These are phyloP conservation scores for Aldrovandia affinis DNA, from an alignment of 2,797 vertebrate species.

Conservation along the genomic window DNA sequence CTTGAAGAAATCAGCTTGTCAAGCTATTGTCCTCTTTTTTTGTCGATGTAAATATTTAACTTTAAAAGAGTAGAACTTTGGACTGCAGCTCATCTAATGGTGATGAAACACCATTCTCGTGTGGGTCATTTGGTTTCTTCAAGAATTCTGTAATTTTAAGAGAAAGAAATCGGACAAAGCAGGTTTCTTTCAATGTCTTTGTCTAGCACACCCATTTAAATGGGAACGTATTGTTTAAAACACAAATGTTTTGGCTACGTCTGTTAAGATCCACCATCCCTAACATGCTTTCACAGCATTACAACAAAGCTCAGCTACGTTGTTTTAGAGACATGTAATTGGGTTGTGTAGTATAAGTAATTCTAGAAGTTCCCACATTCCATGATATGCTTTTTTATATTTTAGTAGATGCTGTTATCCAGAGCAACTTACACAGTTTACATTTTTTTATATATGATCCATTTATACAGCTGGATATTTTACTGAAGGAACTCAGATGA, in stretches of 20 bases:
- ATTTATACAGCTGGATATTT: no score
- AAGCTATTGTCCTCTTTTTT: not conserved
- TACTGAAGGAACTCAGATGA: no score
- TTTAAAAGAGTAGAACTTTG: conserved; percentile 12
- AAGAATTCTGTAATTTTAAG: not conserved
- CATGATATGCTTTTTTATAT: no score
- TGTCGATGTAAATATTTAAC: conserved; percentile 14
- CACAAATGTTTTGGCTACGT: not conserved
- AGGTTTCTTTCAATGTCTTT: not conserved
- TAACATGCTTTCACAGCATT: not conserved
- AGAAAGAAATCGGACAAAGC: not conserved
- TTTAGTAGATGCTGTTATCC: no score
- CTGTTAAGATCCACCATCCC: not conserved
- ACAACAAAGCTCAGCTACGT: not conserved
- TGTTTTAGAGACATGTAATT: no score
- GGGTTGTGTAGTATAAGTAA: no score
- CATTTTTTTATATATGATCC: no score
- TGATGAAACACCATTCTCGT: not conserved
- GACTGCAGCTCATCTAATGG: not conserved
- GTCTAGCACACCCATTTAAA: not conserved
- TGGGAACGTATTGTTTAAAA: not conserved
- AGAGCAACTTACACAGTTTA: no score
- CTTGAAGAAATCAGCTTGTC: not conserved
- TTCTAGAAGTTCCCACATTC: no score
- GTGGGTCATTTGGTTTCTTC: not conserved